Base-by-base conservation (phyloP, 2,113 vertebrate species). In the Channa argus region DNA sequence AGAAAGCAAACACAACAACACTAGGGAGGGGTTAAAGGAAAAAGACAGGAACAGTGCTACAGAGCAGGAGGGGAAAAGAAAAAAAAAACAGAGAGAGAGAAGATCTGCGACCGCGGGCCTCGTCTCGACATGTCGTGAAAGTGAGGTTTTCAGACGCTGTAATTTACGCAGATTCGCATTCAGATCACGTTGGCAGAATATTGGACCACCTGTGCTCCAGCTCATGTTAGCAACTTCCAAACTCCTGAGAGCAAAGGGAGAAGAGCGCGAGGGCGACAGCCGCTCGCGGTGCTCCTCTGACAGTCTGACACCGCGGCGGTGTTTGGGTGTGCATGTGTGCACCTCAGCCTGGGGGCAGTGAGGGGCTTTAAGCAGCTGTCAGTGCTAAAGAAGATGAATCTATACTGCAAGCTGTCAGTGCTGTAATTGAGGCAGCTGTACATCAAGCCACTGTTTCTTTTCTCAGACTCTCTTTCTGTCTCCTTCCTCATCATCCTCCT, bases 131-230 rank as follows among this genome's bases (percentile, higher is more conserved):
- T 43, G 90, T 87, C 39, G 74, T 63, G 67, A 83, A 78, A 85
- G 83, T 83, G 67, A 86, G 79, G 78, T 87, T 85, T 86, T 86
- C 81, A 90, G 83, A 90, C 63, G 77, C 82, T 86, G 88, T 89
- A 88, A 90, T 90, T 90, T 82, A 83, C 71, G 10, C 72, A 83
- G 79, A 85, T 87, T 81, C 80, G 73, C 71, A 79, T 79, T 61
- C 73, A 47, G 77, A 87, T 86, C 80, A 79, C 83, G 85, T 72
- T 89, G 86, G 86, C 83, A 86, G 58, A 68, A 73, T 4, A 11
- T 71, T 0, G 77, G 88, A 88, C 88, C 90, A 89, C 86, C 90
- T 86, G 88, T 71, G 13, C 59, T 76, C 43, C 68, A 5, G 66
- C 79, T 79, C 84, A 77, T 80, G 80, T 77, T 75, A 84, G 50